Base-by-base conservation (phyloP, 2,113 vertebrate genomes). In the Xiphophorus couchianus region DNA sequence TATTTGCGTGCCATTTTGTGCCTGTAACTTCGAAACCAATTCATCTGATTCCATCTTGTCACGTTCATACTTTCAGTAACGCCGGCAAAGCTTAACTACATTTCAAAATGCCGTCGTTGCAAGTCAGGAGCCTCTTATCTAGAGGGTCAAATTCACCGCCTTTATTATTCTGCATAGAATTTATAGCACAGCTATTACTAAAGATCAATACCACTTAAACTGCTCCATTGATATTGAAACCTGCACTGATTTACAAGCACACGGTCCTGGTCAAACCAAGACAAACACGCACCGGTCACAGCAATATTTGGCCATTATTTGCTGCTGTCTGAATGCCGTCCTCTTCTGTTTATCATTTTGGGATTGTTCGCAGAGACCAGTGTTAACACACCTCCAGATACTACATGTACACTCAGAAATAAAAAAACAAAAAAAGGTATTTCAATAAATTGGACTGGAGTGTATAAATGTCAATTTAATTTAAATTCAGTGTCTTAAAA, bases 161-260 rank as follows among this genome's bases (percentile, higher is more conserved):
- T 88, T 89, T 90, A 89, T 89, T 88, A 84, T 88, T 84, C 84
- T 66, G 78, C 82, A 90, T 89, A 82, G 84, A 88, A 91, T 92
- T 91, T 85, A 91, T 87, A 76, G 69, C 73, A 54, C 78, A 88
- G 92, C 88, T 91, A 91, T 93, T 92, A 91, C 91, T 82, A 85
- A 86, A 91, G 87, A 92, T 93, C 91, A 92, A 92, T 93, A 93
- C 81, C 90, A 93, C 91, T 91, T 91, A 91, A 89, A 91, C 80
- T 83, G 83, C 84, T 81, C 87, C 87, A 88, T 84, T 91, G 88
- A 91, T 92, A 91, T 90, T 91, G 90, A 91, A 91, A 91, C 90
- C 89, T 90, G 82, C 83, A 61, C 82, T 92, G 90, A 90, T 92
- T 93, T 91, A 93, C 72, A 89, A 91, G 86, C 89, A 89, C 83